Base-by-base conservation (phyloP, 2,113 vertebrate genomes). In the Cyphomyrus plagiostoma region DNA sequence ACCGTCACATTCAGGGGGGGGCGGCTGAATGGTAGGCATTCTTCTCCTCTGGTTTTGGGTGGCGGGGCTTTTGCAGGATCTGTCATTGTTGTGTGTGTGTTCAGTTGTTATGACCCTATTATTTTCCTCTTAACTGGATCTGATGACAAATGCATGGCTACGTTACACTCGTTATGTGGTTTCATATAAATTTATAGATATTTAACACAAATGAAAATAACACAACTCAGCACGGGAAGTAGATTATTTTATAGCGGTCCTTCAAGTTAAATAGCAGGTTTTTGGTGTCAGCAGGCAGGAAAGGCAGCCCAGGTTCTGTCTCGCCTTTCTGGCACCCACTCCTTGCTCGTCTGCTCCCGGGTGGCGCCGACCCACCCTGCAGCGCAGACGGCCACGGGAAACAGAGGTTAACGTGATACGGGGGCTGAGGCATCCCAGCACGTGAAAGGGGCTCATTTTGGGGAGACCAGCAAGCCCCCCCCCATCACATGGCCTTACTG, bases 281-380 rank as follows among this genome's bases (percentile, higher is more conserved):
- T 84, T 48, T 84, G 82, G 9, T 84, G 82, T 84, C 42, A 0
- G 45, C 45, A 11, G 23, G 42, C 45, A 93, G 88, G 92, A 92
- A 58, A 30, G 50, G 26, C 13, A 80, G 95, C 96, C 95, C 62
- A 94, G 91, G 95, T 97, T 98, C 97, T 92, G 95, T 96, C 98
- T 99, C 97, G 97, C 96, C 94, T 93, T 95, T 95, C 95, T 97
- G 97, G 95, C 96, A 96, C 94, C 91, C 92, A 93, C 93, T 91
- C 89, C 92, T 94, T 93, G 93, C 94, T 94, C 96, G 96, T 92
- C 97, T 96, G 95, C 97, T 98, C 97, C 96, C 95, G 96, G 95
- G 90, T 96, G 97, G 98, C 96, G 96, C 97, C 97, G 96, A 94
- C 94, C 93, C 95, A 95, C 97, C 95, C 95, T 96, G 95, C 92